These are phyloP conservation scores for Cirrhinus molitorella DNA, from an alignment of 2,797 vertebrate species.

Conservation along the genomic window DNA sequence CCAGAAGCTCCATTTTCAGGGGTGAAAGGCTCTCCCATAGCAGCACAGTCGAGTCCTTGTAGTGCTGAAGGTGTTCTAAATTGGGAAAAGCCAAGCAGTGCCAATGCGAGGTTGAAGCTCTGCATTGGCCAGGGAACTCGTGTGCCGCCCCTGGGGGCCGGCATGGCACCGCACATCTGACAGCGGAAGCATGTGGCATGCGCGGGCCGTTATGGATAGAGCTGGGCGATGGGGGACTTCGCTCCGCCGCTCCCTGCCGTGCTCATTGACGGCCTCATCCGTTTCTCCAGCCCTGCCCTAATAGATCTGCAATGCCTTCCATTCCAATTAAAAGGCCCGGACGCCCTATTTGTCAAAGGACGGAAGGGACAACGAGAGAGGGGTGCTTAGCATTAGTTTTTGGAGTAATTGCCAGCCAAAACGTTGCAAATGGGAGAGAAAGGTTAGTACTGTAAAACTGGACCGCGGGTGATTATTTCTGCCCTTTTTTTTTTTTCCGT, in stretches of 20 bases:
- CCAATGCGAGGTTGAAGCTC: conserved; percentile 65
- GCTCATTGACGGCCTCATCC: conserved; percentile 81
- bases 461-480: conserved; percentile 66
- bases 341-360: conserved; percentile 80
- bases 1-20: conserved; percentile 16
- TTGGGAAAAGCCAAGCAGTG: conserved; percentile 63
- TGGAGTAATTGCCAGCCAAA: conserved; percentile 81
- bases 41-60: conserved; percentile 44
- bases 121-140: conserved; percentile 62
- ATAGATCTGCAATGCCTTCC: conserved; percentile 78
- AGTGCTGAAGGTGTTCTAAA: conserved; percentile 64
- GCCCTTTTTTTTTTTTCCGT: not conserved
- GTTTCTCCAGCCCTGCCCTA: conserved; percentile 79
- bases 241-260: conserved; percentile 77
- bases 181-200: conserved; percentile 76
- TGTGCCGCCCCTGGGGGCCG: conserved; percentile 64
- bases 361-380: conserved; percentile 75
- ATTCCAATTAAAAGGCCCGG: conserved; percentile 84
- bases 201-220: conserved; percentile 78
- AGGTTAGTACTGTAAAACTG: conserved; percentile 66
- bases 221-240: conserved; percentile 76
- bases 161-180: conserved; percentile 72
- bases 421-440: conserved; percentile 73
- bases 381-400: conserved; percentile 81
- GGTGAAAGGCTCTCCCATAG: conserved; percentile 38